Evolutionary conservation across 2,888 invertebrate genomes (phyloP).

Genomic region (Perizoma affinitatum): DNA sequence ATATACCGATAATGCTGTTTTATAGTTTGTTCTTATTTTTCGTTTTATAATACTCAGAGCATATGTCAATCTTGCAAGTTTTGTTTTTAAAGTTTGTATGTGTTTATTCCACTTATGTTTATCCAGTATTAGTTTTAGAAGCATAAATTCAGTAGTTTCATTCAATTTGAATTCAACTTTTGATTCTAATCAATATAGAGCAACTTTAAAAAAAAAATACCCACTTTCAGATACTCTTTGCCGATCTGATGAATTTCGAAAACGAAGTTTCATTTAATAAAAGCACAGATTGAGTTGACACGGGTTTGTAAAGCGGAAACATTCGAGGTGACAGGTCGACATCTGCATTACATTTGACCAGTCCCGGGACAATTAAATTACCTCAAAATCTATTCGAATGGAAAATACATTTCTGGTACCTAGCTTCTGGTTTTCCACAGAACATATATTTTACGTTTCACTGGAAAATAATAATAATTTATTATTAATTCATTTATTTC

Average conservation of each 20-base stretch:
- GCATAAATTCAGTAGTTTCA: no score
- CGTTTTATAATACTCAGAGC: no score
- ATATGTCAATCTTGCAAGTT: no score
- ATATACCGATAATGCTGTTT: no score
- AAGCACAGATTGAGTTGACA: slow-evolving; percentile 37
- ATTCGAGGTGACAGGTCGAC: slow-evolving; percentile 40
- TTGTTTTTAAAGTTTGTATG: no score
- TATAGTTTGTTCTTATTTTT: no score
- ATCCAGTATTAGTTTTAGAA: no score
- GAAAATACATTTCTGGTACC: slow-evolving; percentile 1
- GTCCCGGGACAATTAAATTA: slow-evolving; percentile 35
- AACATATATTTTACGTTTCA: not conserved
- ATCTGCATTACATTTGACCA: slow-evolving; percentile 27
- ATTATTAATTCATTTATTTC: no score
- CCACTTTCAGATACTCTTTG: slow-evolving; percentile 1
- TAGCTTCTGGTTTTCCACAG: not conserved
- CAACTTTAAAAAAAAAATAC: not conserved
- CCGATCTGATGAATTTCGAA: slow-evolving; percentile 6
- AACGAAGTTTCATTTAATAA: slow-evolving; percentile 14
- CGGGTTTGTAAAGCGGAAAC: slow-evolving; percentile 36
- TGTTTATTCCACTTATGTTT: no score
- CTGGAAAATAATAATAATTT: no score
- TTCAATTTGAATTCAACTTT: no score
- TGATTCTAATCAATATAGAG: no score
- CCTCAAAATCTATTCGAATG: slow-evolving; percentile 18